Evolutionary conservation across 2,888 invertebrate species (phyloP), one percentile per base, ranked within the genome.

Genomic region (Calephelis perditalis): DNA sequence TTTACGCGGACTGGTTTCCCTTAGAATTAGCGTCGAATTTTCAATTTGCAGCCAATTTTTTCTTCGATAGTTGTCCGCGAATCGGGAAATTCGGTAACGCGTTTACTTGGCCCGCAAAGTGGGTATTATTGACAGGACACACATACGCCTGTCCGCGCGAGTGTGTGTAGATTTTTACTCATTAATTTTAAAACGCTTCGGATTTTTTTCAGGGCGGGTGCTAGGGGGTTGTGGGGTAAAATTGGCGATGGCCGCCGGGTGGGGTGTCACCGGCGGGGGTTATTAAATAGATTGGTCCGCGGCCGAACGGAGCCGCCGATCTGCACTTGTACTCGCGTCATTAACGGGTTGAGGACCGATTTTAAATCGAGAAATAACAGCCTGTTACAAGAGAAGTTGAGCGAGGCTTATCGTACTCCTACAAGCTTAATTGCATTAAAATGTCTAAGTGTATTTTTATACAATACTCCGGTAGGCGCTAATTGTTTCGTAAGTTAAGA

Each of bases 251-350:
- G 86, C 88, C 91, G 89, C 84, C 87, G 86, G 87, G 84, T 77
- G 88, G 90, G 89, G 90, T 89, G 89, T 88, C 89, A 89, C 89
- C 84, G 85, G 79, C 83, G 88, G 89, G 89, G 89, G 89, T 89
- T 90, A 89, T 91, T 91, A 91, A 91, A 91, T 91, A 91, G 91
- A 91, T 91, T 91, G 91, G 91, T 89, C 91, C 91, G 91, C 89
- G 90, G 88, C 88, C 91, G 88, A 88, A 89, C 87, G 86, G 86
- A 86, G 88, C 85, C 86, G 86, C 82, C 89, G 89, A 89, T 88
- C 88, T 88, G 87, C 88, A 89, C 89, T 89, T 89, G 88, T 90
- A 86, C 87, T 87, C 87, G 89, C 89, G 86, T 90, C 89, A 90
- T 90, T 90, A 90, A 89, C 89, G 88, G 86, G 83, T 85, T 86